phyloP scores from a whole-genome alignment of 2,888 invertebrate genomes.

The Drosophila fulvimacula region DNA sequence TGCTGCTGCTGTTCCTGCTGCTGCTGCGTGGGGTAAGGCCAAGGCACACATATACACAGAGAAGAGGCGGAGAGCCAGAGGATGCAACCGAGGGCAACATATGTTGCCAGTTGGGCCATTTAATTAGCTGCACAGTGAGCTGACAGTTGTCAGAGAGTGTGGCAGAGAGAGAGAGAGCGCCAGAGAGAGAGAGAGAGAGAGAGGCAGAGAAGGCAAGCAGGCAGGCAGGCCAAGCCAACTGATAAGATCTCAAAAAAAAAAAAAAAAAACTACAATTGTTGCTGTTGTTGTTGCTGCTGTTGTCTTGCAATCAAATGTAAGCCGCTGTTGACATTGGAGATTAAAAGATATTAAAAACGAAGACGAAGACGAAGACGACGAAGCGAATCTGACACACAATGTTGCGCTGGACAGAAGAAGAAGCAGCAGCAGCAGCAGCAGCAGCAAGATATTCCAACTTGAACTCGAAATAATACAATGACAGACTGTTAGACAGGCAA shows the following conservation, averaged over 20 bases:
- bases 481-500: conserved; percentile 34
- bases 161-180: conserved; percentile 28
- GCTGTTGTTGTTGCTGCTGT: conserved; percentile 52
- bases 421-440: neutral
- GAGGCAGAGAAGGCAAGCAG: conserved; percentile 10
- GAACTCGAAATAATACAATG: conserved; percentile 51
- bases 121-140: conserved; percentile 71
- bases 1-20: no score
- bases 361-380: conserved; percentile 73
- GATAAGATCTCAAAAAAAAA: conserved; percentile 68
- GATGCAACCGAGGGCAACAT: conserved; percentile 55
- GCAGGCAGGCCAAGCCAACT: conserved; percentile 47
- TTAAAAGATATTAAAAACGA: conserved; percentile 81
- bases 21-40: conserved; percentile 60
- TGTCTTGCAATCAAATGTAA: conserved; percentile 82
- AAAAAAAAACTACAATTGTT: conserved; percentile 49
- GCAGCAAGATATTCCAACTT: conserved; percentile 30
- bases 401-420: conserved; percentile 47
- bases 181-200: conserved; percentile 9
- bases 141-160: conserved; percentile 72
- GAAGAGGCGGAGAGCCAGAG: neutral
- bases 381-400: conserved; percentile 56
- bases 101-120: conserved; percentile 78
- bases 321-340: conserved; percentile 82
- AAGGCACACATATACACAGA: neutral